Percentiles rank a stretch among this genome's conserved stretches.
Conservation (phyloP, 1,140 invertebrate species). For the Subanguina moxae region DNA sequence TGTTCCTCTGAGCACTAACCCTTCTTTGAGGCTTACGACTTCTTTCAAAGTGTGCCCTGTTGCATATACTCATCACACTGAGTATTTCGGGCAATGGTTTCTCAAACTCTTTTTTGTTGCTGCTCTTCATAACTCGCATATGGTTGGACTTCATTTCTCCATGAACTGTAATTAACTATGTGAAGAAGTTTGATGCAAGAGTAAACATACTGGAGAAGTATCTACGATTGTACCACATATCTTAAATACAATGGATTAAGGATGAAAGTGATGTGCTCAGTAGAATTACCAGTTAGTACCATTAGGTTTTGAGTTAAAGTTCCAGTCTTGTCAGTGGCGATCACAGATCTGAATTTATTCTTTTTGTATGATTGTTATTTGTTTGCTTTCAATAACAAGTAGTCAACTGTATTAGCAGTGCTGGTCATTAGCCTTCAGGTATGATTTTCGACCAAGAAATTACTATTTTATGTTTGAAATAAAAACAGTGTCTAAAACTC, state of each 20-base stretch:
- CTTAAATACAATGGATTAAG: neutral
- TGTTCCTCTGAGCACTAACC: constrained; percentile 50
- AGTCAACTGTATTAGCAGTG: too few relatives aligned
- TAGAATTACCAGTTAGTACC: constrained; percentile 74
- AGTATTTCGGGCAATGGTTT: constrained; percentile 53
- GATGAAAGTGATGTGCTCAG: too few relatives aligned
- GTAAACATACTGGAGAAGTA: constrained; percentile 33
- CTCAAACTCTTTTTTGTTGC: constrained; percentile 39
- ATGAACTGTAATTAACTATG: constrained; percentile 26
- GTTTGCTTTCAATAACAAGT: too few relatives aligned
- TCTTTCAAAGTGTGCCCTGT: constrained; percentile 45
- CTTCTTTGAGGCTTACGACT: constrained; percentile 34
- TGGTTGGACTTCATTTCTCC: constrained; percentile 40
- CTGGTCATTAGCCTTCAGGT: too few relatives aligned
- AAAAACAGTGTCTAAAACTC: too few relatives aligned
- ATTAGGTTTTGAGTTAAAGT: constrained; percentile 98
- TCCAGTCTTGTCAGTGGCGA: constrained; percentile 98
- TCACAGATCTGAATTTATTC: constrained; percentile 64
- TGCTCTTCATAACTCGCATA: constrained; percentile 30
- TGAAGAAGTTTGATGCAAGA: too few relatives aligned
- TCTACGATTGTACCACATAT: constrained; percentile 39
- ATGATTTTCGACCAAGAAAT: too few relatives aligned
- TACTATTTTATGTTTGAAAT: too few relatives aligned
- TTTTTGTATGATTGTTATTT: too few relatives aligned
- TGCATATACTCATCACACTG: constrained; percentile 57